Conservation (phyloP, 2,797 vertebrate species). For the Cuculus canorus region DNA sequence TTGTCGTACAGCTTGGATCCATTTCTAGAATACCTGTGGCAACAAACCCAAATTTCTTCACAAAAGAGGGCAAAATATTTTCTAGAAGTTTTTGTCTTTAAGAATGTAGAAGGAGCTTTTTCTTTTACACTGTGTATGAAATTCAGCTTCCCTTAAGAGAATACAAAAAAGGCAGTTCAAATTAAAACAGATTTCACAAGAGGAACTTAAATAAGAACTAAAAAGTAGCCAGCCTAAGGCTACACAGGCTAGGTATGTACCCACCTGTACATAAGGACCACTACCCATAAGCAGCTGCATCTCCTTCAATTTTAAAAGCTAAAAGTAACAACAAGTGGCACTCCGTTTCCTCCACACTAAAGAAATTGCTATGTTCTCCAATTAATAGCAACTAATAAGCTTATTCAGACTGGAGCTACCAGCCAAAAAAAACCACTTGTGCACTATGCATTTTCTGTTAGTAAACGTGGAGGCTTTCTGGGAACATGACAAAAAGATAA, state of each 20-base stretch:
- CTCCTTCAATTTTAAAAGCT: background rate
- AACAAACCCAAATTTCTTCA: background rate
- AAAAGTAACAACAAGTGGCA: background rate
- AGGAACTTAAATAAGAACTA: background rate
- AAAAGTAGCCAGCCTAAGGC: background rate
- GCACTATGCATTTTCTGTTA: background rate
- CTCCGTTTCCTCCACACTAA: background rate
- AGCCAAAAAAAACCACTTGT: background rate
- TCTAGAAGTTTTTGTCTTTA: background rate
- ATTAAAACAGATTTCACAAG: background rate
- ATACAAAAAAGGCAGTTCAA: background rate
- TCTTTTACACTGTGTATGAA: background rate
- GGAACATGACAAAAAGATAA: background rate
- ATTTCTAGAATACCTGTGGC: background rate
- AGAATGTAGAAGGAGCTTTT: background rate
- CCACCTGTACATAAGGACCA: background rate
- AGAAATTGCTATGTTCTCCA: background rate
- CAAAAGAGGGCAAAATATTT: background rate
- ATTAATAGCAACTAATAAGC: background rate
- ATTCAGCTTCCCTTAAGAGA: background rate
- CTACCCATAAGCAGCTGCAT: background rate
- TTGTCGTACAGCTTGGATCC: background rate
- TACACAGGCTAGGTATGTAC: background rate
- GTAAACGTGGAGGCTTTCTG: background rate
- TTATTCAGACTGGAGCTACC: background rate